A percentile compares a stretch with the other conserved stretches of the same genome.
These are phyloP conservation scores for Anas platyrhynchos DNA, from an alignment of 2,113 vertebrate species.

Conservation along the genomic window DNA sequence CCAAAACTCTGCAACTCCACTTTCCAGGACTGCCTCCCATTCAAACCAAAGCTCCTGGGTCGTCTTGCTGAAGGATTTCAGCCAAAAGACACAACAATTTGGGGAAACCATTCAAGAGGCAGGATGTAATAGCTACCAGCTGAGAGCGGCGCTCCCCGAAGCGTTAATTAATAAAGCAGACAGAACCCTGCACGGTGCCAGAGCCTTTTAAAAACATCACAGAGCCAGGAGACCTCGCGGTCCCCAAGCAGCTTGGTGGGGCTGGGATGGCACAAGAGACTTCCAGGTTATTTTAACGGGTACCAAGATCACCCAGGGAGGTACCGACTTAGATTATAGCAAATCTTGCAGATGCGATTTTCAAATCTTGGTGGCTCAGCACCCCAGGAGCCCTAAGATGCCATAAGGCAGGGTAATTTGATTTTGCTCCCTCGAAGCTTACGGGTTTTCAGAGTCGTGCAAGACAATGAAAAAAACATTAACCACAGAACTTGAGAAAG, in stretches of 20 bases:
- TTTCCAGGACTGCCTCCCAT: not conserved
- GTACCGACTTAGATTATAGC: not conserved
- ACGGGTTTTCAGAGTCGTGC: not conserved
- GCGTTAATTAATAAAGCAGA: not conserved
- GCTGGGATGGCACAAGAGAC: no score
- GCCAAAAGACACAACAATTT: not conserved
- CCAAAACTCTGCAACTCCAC: fast-evolving
- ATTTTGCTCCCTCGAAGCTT: not conserved
- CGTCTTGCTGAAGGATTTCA: fast-evolving
- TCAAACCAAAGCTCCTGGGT: not conserved
- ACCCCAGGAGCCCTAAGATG: not conserved
- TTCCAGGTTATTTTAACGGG: not conserved
- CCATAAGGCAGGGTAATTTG: not conserved
- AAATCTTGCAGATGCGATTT: fast-evolving
- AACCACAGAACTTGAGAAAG: fast-evolving
- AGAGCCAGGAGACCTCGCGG: not conserved
- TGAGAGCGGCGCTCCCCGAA: not conserved
- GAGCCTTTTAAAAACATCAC: not conserved
- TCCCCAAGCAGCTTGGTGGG: not conserved
- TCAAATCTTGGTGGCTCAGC: not conserved
- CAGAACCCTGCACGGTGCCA: not conserved
- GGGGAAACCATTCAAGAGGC: not conserved
- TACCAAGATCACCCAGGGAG: not conserved
- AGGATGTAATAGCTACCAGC: not conserved
- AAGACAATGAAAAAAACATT: not conserved